Conservation (phyloP, 2,888 invertebrate genomes). For the Dynastes grantii region DNA sequence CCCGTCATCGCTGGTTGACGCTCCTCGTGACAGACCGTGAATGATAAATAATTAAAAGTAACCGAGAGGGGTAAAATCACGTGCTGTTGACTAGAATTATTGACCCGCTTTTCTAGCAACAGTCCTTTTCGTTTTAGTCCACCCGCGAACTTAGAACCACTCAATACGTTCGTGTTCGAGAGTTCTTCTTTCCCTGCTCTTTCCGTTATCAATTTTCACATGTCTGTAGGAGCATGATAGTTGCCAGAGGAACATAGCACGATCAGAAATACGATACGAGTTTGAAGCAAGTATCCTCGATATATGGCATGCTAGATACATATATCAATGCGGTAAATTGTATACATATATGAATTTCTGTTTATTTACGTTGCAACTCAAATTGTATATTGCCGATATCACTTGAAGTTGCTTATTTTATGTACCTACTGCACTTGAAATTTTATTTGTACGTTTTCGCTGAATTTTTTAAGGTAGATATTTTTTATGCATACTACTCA, state of each 20-base stretch:
- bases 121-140: conserved; percentile 24
- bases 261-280: background rate
- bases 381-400: too few relatives aligned
- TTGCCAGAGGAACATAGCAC: background rate
- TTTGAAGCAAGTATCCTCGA: background rate
- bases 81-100: conserved; percentile 42
- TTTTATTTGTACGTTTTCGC: too few relatives aligned
- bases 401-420: too few relatives aligned
- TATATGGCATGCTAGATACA: background rate
- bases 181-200: conserved; percentile 2
- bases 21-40: background rate
- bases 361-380: too few relatives aligned
- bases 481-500: too few relatives aligned
- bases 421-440: too few relatives aligned
- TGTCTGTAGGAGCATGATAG: background rate
- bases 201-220: background rate
- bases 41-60: conserved; percentile 44
- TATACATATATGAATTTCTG: too few relatives aligned
- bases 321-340: too few relatives aligned
- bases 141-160: conserved; percentile 16
- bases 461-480: too few relatives aligned
- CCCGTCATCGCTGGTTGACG: background rate
- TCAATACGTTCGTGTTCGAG: conserved; percentile 2
- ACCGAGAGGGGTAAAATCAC: conserved; percentile 42
- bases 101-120: conserved; percentile 43